phyloP scores from a whole-genome alignment of 2,888 invertebrate species.

The Dryomyza anilis region DNA sequence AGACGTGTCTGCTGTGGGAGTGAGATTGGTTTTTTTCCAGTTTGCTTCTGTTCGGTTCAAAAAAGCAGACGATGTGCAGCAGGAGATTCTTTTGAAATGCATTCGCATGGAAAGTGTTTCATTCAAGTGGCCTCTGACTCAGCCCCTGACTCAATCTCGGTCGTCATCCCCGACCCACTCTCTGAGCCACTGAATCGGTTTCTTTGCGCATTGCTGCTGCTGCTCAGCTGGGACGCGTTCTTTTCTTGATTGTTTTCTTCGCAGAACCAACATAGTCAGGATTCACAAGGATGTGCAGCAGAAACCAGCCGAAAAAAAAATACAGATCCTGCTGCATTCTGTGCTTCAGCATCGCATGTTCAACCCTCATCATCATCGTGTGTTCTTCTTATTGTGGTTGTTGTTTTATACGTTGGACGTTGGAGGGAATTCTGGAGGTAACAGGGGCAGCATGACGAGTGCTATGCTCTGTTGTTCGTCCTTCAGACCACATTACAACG shows the following conservation, averaged over 20 bases:
- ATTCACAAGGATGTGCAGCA: neutral
- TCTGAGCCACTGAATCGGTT: neutral
- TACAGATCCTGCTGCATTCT: too few species aligned
- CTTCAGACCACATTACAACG: neutral
- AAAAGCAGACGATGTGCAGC: neutral
- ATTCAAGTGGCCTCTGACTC: conserved; percentile 38
- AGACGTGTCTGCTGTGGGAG: conserved; percentile 22
- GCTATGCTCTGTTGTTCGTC: neutral
- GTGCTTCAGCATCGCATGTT: conserved; percentile 2
- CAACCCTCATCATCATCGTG: conserved; percentile 12
- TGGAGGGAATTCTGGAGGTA: too few species aligned
- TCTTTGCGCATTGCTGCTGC: neutral
- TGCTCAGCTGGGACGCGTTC: conserved; percentile 5
- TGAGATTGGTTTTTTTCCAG: too few species aligned
- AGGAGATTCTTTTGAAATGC: conserved; percentile 25
- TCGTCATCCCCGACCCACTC: neutral
- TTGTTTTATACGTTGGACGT: too few species aligned
- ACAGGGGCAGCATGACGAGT: too few species aligned
- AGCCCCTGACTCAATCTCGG: neutral
- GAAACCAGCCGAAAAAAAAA: neutral
- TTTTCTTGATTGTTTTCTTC: conserved; percentile 15
- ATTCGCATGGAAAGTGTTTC: conserved; percentile 34
- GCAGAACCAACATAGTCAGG: neutral
- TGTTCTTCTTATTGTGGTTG: too few species aligned
- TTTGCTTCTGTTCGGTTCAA: conserved; percentile 4